A percentile compares a stretch with the other conserved stretches of the same genome.
These are phyloP conservation scores for Diplogasteroides magnus DNA, from an alignment of 1,140 invertebrate species.

Conservation along the genomic window DNA sequence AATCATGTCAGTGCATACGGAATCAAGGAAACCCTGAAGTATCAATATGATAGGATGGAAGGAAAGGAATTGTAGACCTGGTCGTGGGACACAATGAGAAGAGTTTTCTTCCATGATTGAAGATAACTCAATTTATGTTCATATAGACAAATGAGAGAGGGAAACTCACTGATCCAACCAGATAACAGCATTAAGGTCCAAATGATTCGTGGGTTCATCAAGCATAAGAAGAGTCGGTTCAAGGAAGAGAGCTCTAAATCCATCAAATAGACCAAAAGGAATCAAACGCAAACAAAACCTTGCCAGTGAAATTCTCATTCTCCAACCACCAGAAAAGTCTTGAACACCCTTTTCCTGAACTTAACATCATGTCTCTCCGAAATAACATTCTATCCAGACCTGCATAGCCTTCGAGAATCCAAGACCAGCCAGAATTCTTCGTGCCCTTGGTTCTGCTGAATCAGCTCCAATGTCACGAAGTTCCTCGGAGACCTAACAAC, in stretches of 20 bases:
- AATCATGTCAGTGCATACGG: conserved; percentile 97
- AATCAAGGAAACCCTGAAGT: conserved; percentile 81
- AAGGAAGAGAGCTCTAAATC: conserved; percentile 66
- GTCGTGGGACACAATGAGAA: conserved; percentile 95
- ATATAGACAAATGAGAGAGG: no score
- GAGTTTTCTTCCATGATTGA: conserved; percentile 93
- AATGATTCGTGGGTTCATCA: conserved; percentile 81
- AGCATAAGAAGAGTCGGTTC: conserved; percentile 89
- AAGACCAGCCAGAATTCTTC: conserved; percentile 90
- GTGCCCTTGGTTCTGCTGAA: conserved; percentile 86
- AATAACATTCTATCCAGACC: no score
- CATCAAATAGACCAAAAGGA: no score
- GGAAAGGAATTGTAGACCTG: conserved; percentile 59
- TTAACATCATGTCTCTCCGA: no score
- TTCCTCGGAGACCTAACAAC: conserved; percentile 66
- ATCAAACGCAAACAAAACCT: no score
- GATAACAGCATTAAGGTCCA: conserved; percentile 96
- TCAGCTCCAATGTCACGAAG: conserved; percentile 91
- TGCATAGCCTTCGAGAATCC: conserved; percentile 93
- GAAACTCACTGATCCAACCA: conserved; percentile 87
- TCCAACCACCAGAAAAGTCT: conserved; percentile 89
- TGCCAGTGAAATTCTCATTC: conserved; percentile 94
- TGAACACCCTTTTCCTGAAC: conserved; percentile 69
- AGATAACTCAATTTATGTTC: conserved; percentile 68
- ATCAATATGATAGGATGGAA: background rate